These are phyloP conservation scores for Aphaenogaster ashmeadi DNA, from an alignment of 1,140 invertebrate species.

Conservation along the genomic window DNA sequence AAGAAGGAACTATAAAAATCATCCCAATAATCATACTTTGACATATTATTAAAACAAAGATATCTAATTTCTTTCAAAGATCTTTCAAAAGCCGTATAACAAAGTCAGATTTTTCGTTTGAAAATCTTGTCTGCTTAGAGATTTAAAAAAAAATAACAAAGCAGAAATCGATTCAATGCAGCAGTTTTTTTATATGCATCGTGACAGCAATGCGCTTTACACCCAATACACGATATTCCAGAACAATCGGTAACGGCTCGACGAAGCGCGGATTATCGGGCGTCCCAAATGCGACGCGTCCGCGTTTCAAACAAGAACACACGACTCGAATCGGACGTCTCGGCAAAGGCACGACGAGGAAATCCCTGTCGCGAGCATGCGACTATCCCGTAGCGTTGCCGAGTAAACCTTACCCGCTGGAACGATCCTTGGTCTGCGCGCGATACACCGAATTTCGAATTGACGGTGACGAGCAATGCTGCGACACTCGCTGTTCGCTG, in stretches of 20 bases:
- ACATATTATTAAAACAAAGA: neutral
- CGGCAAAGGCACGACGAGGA: neutral
- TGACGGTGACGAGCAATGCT: too few species aligned
- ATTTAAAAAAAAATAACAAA: neutral
- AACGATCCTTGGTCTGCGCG: neutral
- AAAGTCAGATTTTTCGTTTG: neutral
- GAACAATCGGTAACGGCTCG: too few species aligned
- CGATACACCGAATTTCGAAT: neutral
- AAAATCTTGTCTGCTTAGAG: neutral
- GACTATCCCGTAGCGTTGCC: conserved; percentile 28
- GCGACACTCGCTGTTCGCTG: neutral
- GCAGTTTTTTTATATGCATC: neutral
- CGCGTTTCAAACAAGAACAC: neutral
- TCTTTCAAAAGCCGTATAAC: neutral
- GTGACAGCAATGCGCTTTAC: neutral
- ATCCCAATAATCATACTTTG: neutral
- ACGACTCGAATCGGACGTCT: neutral
- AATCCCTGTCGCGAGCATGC: neutral
- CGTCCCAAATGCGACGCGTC: neutral
- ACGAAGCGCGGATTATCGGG: neutral
- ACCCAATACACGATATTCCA: neutral
- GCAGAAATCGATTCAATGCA: conserved; percentile 10
- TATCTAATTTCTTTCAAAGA: neutral
- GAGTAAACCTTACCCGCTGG: conserved; percentile 41
- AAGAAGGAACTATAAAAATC: neutral